Conservation (phyloP, 2,888 invertebrate species). For the Nymphalis polychloros region DNA sequence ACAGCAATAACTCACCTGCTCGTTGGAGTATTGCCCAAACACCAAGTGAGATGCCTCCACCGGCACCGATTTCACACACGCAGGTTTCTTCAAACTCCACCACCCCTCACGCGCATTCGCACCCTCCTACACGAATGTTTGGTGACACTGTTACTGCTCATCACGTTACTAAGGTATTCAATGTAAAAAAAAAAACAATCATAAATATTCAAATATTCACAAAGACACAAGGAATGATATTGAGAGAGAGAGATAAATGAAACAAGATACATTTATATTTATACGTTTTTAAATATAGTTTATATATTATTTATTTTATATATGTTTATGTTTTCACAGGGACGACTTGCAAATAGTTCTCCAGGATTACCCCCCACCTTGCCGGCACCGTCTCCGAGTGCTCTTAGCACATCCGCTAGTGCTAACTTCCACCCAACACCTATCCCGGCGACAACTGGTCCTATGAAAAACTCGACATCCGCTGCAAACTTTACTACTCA, state of each 20-base stretch:
- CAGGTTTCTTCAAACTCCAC: slow-evolving; percentile 60
- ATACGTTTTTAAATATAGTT: no score
- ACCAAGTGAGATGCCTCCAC: slow-evolving; percentile 70
- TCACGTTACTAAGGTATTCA: slow-evolving; percentile 72
- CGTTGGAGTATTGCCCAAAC: slow-evolving; percentile 75
- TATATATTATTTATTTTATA: no score
- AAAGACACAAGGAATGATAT: no score
- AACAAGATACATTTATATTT: no score
- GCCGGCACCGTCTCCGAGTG: slow-evolving; percentile 87
- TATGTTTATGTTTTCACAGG: slow-evolving; percentile 46
- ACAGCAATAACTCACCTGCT: slow-evolving; percentile 65
- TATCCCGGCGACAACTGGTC: slow-evolving; percentile 58
- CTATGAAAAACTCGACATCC: slow-evolving; percentile 82
- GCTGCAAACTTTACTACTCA: slow-evolving; percentile 81
- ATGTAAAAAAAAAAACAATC: neutral
- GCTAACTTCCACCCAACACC: slow-evolving; percentile 81
- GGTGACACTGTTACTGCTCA: slow-evolving; percentile 84
- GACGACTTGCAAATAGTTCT: slow-evolving; percentile 73
- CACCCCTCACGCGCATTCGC: slow-evolving; percentile 69
- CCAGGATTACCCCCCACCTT: slow-evolving; percentile 87
- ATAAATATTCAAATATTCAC: neutral
- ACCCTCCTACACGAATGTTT: slow-evolving; percentile 86
- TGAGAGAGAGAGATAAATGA: neutral
- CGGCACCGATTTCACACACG: slow-evolving; percentile 73
- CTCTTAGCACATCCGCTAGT: slow-evolving; percentile 84